phyloP scores from a whole-genome alignment of 2,888 invertebrate species.

The Cerastis leucographa region DNA sequence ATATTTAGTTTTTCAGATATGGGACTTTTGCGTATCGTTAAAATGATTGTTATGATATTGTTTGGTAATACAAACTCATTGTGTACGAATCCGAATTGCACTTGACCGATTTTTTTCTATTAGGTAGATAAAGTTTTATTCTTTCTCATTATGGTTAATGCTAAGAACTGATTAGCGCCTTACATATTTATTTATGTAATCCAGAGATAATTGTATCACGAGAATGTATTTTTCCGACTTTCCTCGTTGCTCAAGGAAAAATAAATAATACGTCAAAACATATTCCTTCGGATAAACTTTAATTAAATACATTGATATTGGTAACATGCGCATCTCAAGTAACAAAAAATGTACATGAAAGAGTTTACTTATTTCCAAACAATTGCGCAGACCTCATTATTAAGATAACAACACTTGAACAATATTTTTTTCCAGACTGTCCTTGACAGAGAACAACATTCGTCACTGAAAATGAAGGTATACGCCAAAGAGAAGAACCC shows the following conservation, averaged over 20 bases:
- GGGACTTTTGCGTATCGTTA: no score
- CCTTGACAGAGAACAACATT: constrained; percentile 94
- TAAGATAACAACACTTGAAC: background rate
- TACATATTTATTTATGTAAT: constrained; percentile 1
- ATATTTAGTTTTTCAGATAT: no score
- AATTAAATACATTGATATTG: background rate
- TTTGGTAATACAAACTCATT: background rate
- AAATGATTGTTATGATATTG: background rate
- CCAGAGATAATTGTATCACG: background rate
- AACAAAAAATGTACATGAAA: background rate
- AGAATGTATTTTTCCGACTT: background rate
- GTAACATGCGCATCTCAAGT: background rate
- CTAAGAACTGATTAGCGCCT: background rate
- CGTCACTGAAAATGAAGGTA: constrained; percentile 94
- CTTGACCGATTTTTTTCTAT: background rate
- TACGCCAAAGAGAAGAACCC: constrained; percentile 94
- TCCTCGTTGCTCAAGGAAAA: background rate
- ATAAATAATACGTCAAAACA: background rate
- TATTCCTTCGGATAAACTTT: background rate
- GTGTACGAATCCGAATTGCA: background rate
- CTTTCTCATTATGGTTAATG: background rate
- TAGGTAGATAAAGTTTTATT: background rate
- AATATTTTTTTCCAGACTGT: constrained; percentile 89
- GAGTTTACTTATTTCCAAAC: background rate
- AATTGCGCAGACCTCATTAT: background rate